Evolutionary conservation across 2,888 invertebrate species (phyloP).

Genomic region (Ceraclea dissimilis): DNA sequence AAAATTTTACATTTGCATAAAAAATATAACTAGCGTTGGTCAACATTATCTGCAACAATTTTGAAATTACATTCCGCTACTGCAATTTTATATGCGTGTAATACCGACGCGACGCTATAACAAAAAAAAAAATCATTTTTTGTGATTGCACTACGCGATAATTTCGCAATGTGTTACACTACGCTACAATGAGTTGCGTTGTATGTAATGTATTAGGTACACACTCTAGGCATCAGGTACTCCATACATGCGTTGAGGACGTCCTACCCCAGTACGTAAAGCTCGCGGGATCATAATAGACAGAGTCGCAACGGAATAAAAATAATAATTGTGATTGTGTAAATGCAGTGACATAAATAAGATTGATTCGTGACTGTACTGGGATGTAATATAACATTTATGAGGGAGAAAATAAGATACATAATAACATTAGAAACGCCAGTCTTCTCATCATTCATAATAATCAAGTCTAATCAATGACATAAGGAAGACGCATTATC

Average conservation of each 20-base stretch:
- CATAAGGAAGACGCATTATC: conserved; percentile 7
- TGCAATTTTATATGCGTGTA: not conserved
- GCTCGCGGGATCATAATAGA: conserved; percentile 9
- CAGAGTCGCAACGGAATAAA: conserved; percentile 11
- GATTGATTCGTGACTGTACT: conserved; percentile 17
- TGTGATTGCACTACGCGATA: not conserved
- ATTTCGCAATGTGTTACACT: not conserved
- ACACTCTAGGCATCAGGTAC: not conserved
- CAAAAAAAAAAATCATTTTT: not conserved
- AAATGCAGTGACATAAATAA: conserved; percentile 20
- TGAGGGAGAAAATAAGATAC: not conserved
- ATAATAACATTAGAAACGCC: not conserved
- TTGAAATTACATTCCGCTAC: too few species aligned
- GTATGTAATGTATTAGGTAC: too few species aligned
- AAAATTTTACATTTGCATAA: too few species aligned
- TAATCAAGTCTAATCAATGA: conserved; percentile 17
- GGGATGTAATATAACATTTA: conserved; percentile 15
- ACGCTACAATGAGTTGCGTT: too few species aligned
- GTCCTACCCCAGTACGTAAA: not conserved
- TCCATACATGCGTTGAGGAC: not conserved
- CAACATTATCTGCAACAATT: too few species aligned
- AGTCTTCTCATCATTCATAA: conserved; percentile 21
- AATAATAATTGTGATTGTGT: conserved; percentile 2
- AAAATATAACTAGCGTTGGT: too few species aligned
- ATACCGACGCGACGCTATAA: not conserved